Base-by-base conservation (phyloP, 1,140 invertebrate genomes). In the Drosophila rufa region DNA sequence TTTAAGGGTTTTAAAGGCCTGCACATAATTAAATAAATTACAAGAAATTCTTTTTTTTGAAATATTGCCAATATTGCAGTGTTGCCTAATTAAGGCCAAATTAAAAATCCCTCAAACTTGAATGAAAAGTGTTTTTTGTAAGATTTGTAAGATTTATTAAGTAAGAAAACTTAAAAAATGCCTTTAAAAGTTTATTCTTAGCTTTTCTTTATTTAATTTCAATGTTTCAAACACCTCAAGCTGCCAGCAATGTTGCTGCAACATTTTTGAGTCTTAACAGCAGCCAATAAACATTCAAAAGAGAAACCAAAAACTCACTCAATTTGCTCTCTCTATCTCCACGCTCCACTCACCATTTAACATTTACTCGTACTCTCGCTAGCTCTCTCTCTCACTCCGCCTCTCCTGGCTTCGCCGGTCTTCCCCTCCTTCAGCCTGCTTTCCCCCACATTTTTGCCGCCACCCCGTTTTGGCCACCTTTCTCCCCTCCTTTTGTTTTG, bases 401-500 rank as follows among this genome's bases (percentile, higher is more conserved):
- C 53, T 56, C 48, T 55, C 33, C 51, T 53, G 12, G 6, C 30
- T 25, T 48, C 45, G 22, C 19, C 46, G n/a, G 36, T 2, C 15
- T 12, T 1, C 9, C 55, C 6, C 22, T 42, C 7, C 19, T 4
- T 11, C 3, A 15, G 55, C 15, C 40, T 15, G 14, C n/a, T 69
- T 36, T 43, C 22, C 19, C 47, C 33, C 14, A 50, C 36, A 50
- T 55, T 40, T 3, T 40, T 19, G 8, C 19, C 36, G 17, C 5
- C 19, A 11, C 51, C 36, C 53, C 36, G 8, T 33, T 27, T 19
- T 50, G 33, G 19, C 36, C 25, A 22, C 55, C 53, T 53, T 62
- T 56, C 36, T 56, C 8, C 17, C 53, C 53, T n/a, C 19, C 53
- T 40, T 75, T 73, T 75, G 50, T 75, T 64, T 77, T 57, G 38